A percentile compares a stretch with the other conserved stretches of the same genome.
Evolutionary conservation across 2,888 invertebrate species (phyloP).

Genomic region (Galerucella nymphaeae): DNA sequence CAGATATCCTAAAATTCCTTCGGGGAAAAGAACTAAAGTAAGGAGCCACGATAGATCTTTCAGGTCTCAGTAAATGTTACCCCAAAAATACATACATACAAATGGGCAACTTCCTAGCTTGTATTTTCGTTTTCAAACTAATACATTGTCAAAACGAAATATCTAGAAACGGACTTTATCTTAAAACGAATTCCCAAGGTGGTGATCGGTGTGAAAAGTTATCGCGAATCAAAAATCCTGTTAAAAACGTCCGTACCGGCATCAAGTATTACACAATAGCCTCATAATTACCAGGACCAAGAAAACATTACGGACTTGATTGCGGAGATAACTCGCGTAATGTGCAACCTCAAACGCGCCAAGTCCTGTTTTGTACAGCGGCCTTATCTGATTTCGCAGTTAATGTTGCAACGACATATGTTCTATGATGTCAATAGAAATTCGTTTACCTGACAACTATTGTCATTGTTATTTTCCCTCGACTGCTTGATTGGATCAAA

Average conservation of each 20-base stretch:
- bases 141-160: not conserved
- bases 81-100: no score
- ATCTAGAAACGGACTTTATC: not conserved
- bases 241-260: slow-evolving; percentile 55
- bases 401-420: slow-evolving; percentile 51
- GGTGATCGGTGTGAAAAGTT: slow-evolving; percentile 51
- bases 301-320: slow-evolving; percentile 59
- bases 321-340: slow-evolving; percentile 53
- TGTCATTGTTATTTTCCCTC: slow-evolving; percentile 41
- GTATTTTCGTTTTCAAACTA: not conserved
- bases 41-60: no score
- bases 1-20: no score
- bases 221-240: slow-evolving; percentile 56
- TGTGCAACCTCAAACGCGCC: slow-evolving; percentile 53
- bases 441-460: slow-evolving; percentile 36
- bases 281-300: slow-evolving; percentile 60
- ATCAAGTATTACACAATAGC: slow-evolving; percentile 59
- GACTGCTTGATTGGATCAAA: slow-evolving; percentile 35
- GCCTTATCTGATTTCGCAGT: slow-evolving; percentile 50
- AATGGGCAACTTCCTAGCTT: no score
- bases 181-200: slow-evolving; percentile 17
- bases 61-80: no score
- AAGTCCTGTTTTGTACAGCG: slow-evolving; percentile 35
- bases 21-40: no score
- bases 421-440: slow-evolving; percentile 47